phyloP scores from a whole-genome alignment of 2,888 invertebrate genomes.

The Digitonthophagus gazella region DNA sequence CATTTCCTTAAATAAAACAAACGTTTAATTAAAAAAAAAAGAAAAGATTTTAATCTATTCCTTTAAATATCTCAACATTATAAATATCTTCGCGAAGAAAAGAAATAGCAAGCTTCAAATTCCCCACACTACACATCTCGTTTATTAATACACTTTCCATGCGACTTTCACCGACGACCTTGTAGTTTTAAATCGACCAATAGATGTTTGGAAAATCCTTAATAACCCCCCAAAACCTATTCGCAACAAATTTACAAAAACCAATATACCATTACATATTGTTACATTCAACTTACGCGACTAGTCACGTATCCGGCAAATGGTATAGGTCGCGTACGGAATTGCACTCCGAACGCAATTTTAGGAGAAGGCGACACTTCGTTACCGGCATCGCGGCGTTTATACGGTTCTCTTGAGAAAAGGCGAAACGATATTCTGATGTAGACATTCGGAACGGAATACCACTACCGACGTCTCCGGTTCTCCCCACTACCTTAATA shows the following conservation, averaged over 20 bases:
- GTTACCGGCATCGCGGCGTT: constrained; percentile 25
- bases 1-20: too few species aligned
- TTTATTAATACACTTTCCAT: constrained; percentile 1
- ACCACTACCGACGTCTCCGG: too few species aligned
- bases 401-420: constrained; percentile 21
- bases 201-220: background rate
- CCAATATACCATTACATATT: background rate
- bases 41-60: too few species aligned
- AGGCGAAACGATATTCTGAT: constrained; percentile 4
- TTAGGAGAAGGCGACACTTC: constrained; percentile 33
- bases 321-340: constrained; percentile 28
- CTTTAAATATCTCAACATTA: too few species aligned
- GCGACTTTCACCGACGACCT: constrained; percentile 44
- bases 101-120: background rate
- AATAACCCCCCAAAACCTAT: background rate
- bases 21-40: too few species aligned
- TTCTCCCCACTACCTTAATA: too few species aligned
- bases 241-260: background rate
- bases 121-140: background rate
- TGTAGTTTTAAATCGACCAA: constrained; percentile 29
- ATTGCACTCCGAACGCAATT: constrained; percentile 28
- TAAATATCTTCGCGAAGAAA: background rate
- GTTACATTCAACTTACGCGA: constrained; percentile 24
- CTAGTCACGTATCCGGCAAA: constrained; percentile 36
- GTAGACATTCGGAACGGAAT: too few species aligned